phyloP scores from a whole-genome alignment of 2,797 vertebrate species.

The Characodon lateralis region DNA sequence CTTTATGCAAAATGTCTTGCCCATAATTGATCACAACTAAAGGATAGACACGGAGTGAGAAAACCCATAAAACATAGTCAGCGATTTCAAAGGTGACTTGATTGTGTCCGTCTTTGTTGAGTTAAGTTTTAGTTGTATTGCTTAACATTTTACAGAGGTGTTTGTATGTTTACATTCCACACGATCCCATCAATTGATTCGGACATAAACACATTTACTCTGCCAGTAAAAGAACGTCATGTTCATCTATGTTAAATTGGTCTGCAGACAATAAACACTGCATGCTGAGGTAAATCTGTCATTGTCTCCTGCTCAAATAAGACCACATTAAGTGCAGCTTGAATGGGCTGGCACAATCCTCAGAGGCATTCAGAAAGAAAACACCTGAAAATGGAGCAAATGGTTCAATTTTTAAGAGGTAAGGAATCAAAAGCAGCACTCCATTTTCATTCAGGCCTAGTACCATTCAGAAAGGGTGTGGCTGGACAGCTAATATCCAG shows the following conservation, averaged over 20 bases:
- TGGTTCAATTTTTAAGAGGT: not conserved
- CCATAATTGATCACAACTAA: not conserved
- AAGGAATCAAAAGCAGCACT: not conserved
- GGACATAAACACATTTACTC: not conserved
- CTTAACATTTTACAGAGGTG: not conserved
- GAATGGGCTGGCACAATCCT: not conserved
- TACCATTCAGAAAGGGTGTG: slow-evolving; percentile 31
- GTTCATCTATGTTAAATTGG: not conserved
- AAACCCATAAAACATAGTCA: not conserved
- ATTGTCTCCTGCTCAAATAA: not conserved
- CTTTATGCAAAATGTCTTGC: not conserved
- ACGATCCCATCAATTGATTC: not conserved
- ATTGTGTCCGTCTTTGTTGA: not conserved
- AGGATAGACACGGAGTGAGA: not conserved
- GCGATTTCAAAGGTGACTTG: not conserved
- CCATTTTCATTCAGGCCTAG: not conserved
- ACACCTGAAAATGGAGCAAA: not conserved
- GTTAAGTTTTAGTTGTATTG: not conserved
- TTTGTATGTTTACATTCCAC: not conserved
- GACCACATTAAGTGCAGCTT: not conserved
- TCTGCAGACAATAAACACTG: not conserved
- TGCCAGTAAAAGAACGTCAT: not conserved
- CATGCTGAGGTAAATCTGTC: not conserved
- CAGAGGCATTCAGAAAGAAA: slow-evolving; percentile 2
- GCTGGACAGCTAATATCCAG: slow-evolving; percentile 20